Evolutionary conservation across 1,140 invertebrate species (phyloP), one percentile per base, ranked within the genome.

Genomic region (Stenopsyche tienmushanensis): DNA sequence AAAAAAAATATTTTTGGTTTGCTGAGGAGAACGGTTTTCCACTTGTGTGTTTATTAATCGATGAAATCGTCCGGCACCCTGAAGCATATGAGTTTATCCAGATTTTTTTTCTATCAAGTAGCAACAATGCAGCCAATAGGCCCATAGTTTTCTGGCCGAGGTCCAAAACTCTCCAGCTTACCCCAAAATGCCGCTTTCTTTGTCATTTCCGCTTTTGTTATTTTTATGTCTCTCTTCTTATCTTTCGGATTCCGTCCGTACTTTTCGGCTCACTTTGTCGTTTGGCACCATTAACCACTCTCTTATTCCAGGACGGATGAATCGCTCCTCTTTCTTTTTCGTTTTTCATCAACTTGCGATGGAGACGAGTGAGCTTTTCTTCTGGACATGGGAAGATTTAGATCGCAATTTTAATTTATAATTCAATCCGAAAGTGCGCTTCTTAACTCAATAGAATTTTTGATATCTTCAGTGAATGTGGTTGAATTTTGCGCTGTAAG

Each of bases 241-340:
- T 52, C 49, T 52, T 8, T 25, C 53, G 26, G 53, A 13, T 20
- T 52, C 49, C 18, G 25, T 47, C 44, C 44, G 7, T 47, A 57
- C 53, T 34, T 57, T 57, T 57, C 20, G 26, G 13, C 25, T 25
- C 17, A 41, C 53, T 57, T 57, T 57, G 53, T 57, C 53, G 53
- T 57, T 57, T 25, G 53, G 53, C 53, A 15, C 53, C 53, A 57
- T 57, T 57, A 57, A 57, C 9, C 53, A 17, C 29, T 41, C 53
- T 41, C n/a, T 17, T 39, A 17, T 9, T 25, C 53, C 29, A 8
- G 15, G 18, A 7, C n/a, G 23, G 23, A 52, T 21, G 23, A 52
- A 20, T 54, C 26, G 34, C 15, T 18, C 53, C 18, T 39, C 41
- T 41, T 57, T 34, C 25, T 57, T 39, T 25, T 53, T 20, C 21